Conservation (phyloP, 2,888 invertebrate species). For the Tetramorium bicarinatum region DNA sequence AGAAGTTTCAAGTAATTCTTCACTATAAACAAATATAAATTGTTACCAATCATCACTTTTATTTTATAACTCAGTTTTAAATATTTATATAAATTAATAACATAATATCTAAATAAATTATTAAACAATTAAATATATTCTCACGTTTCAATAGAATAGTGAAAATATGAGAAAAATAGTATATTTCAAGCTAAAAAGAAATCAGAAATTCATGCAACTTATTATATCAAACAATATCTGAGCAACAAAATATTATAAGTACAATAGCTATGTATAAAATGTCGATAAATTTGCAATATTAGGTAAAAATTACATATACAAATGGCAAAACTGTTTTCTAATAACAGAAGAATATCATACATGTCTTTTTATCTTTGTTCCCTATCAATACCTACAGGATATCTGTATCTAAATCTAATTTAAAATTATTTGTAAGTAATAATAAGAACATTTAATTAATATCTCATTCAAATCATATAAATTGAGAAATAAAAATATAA, state of each 20-base stretch:
- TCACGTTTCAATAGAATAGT: background rate
- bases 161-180: background rate
- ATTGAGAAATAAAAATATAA: background rate
- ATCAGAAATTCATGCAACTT: constrained; percentile 18
- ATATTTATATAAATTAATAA: constrained; percentile 28
- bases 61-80: constrained; percentile 31
- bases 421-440: background rate
- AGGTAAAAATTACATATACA: background rate
- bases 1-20: constrained; percentile 83
- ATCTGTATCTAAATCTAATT: background rate
- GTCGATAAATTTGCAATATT: background rate
- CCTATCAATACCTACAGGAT: background rate
- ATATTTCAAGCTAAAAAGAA: background rate
- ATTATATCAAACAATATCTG: background rate
- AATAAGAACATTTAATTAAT: background rate
- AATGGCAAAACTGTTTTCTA: background rate
- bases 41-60: constrained; percentile 55
- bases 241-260: background rate
- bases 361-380: background rate
- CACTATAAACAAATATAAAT: constrained; percentile 79
- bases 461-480: background rate
- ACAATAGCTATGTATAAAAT: background rate
- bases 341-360: background rate
- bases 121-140: constrained; percentile 43
- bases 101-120: constrained; percentile 6